phyloP scores from a whole-genome alignment of 2,888 invertebrate species.

The Phragmatobia fuliginosa region DNA sequence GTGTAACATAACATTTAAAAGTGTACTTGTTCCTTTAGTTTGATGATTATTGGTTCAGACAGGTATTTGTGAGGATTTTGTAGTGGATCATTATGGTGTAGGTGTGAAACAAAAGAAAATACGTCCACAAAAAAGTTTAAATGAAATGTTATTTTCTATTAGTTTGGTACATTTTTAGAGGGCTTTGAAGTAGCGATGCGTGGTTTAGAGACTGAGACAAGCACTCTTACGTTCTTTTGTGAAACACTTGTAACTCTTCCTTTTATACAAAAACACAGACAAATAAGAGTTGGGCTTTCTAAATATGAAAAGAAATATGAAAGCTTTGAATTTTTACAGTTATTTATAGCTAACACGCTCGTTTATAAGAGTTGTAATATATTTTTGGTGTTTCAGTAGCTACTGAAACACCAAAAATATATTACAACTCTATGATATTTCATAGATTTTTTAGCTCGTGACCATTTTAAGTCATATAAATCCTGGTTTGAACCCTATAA shows the following conservation, averaged over 20 bases:
- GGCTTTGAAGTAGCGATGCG: slow-evolving; percentile 54
- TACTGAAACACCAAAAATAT: too few relatives aligned
- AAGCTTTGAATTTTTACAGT: background rate
- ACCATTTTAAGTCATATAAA: too few relatives aligned
- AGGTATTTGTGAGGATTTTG: slow-evolving; percentile 46
- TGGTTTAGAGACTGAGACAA: slow-evolving; percentile 32
- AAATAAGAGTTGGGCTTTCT: slow-evolving; percentile 1
- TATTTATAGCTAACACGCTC: background rate
- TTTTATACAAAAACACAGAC: slow-evolving; percentile 7
- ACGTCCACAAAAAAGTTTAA: slow-evolving; percentile 45
- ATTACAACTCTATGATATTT: background rate
- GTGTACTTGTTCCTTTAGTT: background rate
- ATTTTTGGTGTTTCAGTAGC: too few relatives aligned
- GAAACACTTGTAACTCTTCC: slow-evolving; percentile 37
- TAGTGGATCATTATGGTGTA: slow-evolving; percentile 47
- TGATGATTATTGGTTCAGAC: background rate
- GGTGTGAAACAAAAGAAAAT: slow-evolving; percentile 45
- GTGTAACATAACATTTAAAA: background rate
- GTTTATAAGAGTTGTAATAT: background rate
- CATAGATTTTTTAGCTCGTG: too few relatives aligned
- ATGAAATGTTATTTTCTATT: slow-evolving; percentile 48
- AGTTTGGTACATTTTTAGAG: slow-evolving; percentile 44
- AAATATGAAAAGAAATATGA: background rate
- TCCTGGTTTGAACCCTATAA: too few relatives aligned
- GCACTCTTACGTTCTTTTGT: slow-evolving; percentile 49